Percentiles rank a stretch among this genome's conserved stretches.
Evolutionary conservation across 1,140 invertebrate genomes (phyloP).

Genomic region (Stegodyphus dumicola): DNA sequence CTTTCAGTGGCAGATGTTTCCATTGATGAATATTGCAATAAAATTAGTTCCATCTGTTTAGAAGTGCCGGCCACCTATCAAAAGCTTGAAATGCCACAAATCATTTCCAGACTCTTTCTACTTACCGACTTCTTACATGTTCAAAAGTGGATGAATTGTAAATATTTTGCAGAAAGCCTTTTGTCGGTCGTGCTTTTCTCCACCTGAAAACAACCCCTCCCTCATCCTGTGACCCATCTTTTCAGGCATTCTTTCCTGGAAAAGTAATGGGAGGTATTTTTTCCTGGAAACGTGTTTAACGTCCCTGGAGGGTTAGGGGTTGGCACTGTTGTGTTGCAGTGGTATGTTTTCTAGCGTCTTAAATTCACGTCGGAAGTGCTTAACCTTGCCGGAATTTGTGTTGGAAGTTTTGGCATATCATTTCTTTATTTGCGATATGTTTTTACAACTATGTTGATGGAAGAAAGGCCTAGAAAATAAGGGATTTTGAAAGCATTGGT

Average conservation of each 20-base stretch:
- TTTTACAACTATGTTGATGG: no score
- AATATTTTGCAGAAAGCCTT: neutral
- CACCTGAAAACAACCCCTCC: neutral
- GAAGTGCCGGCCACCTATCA: no score
- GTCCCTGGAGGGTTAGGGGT: neutral
- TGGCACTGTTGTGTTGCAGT: neutral
- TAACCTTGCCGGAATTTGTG: neutral
- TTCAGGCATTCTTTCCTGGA: neutral
- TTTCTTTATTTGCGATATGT: neutral
- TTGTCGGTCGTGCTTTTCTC: neutral
- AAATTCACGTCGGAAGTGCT: neutral
- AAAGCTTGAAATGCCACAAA: neutral
- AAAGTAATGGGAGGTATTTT: neutral
- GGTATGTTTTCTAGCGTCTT: neutral
- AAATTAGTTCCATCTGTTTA: no score
- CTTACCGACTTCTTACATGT: neutral
- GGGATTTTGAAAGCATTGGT: no score
- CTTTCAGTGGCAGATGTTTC: no score
- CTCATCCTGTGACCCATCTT: neutral
- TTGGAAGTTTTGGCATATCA: neutral
- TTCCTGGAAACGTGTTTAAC: neutral
- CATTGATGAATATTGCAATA: no score
- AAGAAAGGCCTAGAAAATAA: no score
- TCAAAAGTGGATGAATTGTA: neutral
- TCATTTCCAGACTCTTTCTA: neutral